Evolutionary conservation across 2,113 vertebrate species (phyloP).

Genomic region (Empidonax traillii): DNA sequence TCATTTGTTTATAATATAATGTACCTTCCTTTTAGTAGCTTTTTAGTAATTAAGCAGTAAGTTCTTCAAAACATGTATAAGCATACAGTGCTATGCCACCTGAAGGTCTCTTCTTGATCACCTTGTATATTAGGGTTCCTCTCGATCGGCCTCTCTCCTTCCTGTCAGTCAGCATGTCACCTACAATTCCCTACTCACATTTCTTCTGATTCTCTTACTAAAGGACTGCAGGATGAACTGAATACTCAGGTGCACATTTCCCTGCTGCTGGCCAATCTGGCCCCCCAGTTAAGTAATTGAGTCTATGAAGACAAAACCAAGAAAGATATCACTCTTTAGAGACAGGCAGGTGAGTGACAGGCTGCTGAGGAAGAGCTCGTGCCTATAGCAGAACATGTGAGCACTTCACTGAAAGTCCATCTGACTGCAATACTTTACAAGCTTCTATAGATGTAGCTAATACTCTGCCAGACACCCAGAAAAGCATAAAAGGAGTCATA

Average conservation of each 20-base stretch:
- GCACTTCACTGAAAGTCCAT: neutral
- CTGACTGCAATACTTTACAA: neutral
- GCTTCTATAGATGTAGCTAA: neutral
- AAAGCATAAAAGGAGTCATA: neutral
- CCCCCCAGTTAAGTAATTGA: neutral
- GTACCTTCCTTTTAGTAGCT: neutral
- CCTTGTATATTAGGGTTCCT: neutral
- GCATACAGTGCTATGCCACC: neutral
- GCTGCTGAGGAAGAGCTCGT: neutral
- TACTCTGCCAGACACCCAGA: neutral
- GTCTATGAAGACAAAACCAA: neutral
- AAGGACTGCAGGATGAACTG: neutral
- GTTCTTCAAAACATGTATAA: neutral
- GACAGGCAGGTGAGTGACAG: rapidly evolving
- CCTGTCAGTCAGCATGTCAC: neutral
- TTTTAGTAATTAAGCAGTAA: neutral
- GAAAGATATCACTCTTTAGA: neutral
- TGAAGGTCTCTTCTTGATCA: neutral
- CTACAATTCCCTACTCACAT: neutral
- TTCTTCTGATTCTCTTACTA: neutral
- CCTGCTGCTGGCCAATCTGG: neutral
- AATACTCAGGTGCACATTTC: neutral
- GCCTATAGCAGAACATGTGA: neutral
- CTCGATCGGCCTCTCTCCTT: neutral
- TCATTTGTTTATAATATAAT: neutral